Conservation (phyloP, 2,797 vertebrate genomes). For the Sparidentex hasta region DNA sequence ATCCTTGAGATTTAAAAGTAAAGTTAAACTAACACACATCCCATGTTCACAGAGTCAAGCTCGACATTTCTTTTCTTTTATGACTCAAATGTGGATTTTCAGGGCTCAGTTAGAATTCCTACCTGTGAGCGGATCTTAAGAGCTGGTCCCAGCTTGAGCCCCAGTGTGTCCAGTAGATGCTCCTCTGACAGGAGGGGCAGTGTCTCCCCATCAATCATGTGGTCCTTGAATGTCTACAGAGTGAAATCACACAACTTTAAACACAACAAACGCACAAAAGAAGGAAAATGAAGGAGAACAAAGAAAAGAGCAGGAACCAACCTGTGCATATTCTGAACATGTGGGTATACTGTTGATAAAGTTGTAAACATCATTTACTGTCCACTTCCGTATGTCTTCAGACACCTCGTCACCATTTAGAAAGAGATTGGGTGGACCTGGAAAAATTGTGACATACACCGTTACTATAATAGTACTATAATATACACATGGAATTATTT, state of each 20-base stretch:
- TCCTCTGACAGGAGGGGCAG: constrained; percentile 96
- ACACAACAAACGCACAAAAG: constrained; percentile 8
- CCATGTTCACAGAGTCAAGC: not conserved
- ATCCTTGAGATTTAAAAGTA: not conserved
- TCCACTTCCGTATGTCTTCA: constrained; percentile 95
- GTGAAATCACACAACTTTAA: constrained; percentile 36
- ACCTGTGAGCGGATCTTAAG: constrained; percentile 97
- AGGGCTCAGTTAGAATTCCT: constrained; percentile 29
- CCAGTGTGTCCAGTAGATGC: constrained; percentile 94
- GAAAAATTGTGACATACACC: not conserved
- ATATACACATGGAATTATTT: not conserved
- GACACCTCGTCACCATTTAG: constrained; percentile 88
- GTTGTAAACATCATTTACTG: constrained; percentile 91
- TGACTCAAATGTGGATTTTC: not conserved
- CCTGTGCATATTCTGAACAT: constrained; percentile 96
- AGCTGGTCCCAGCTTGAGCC: constrained; percentile 94
- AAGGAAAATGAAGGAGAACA: not conserved
- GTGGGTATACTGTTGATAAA: constrained; percentile 92
- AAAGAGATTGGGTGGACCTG: constrained; percentile 88
- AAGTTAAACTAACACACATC: not conserved
- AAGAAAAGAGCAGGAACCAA: constrained; percentile 59
- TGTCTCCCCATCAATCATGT: constrained; percentile 96
- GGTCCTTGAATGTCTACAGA: constrained; percentile 93
- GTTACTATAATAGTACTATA: not conserved
- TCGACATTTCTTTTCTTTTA: not conserved